Evolutionary conservation across 2,797 vertebrate species (phyloP).

Genomic region (Epinephelus awoara): DNA sequence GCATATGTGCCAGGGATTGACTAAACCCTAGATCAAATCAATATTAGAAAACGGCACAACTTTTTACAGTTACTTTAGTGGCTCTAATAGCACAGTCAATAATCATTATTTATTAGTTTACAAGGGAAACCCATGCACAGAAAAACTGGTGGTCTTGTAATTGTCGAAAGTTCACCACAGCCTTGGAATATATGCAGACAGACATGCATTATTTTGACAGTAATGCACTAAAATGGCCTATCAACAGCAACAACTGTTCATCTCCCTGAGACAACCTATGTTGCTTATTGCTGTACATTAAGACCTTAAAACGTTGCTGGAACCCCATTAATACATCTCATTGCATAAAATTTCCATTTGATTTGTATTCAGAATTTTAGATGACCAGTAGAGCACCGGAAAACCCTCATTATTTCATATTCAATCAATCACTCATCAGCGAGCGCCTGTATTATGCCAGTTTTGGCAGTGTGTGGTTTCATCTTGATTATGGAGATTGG

Average conservation of each 20-base stretch:
- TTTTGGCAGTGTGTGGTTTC: conserved; percentile 80
- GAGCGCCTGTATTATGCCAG: conserved; percentile 75
- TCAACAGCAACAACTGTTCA: conserved; percentile 87
- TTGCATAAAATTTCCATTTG: conserved; percentile 91
- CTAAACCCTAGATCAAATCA: conserved; percentile 26
- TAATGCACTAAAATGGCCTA: conserved; percentile 88
- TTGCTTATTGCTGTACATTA: conserved; percentile 88
- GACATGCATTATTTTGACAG: conserved; percentile 89
- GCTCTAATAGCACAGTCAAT: conserved; percentile 56
- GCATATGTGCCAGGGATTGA: not conserved
- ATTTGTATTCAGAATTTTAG: conserved; percentile 89
- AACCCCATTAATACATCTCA: conserved; percentile 87
- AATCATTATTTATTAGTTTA: conserved; percentile 61
- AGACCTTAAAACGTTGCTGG: conserved; percentile 84
- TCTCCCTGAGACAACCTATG: conserved; percentile 84
- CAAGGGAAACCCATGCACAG: conserved; percentile 52
- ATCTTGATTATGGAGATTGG: conserved; percentile 90
- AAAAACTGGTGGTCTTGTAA: conserved; percentile 60
- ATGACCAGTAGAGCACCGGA: conserved; percentile 85
- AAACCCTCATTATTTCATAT: conserved; percentile 90
- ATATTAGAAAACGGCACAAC: conserved; percentile 21
- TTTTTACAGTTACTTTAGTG: conserved; percentile 42
- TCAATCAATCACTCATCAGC: conserved; percentile 90
- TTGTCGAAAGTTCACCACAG: conserved; percentile 79
- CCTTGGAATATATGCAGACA: conserved; percentile 77